Base-by-base conservation (phyloP, 92 coral and sea anemone species). In the Bergia sp. region DNA sequence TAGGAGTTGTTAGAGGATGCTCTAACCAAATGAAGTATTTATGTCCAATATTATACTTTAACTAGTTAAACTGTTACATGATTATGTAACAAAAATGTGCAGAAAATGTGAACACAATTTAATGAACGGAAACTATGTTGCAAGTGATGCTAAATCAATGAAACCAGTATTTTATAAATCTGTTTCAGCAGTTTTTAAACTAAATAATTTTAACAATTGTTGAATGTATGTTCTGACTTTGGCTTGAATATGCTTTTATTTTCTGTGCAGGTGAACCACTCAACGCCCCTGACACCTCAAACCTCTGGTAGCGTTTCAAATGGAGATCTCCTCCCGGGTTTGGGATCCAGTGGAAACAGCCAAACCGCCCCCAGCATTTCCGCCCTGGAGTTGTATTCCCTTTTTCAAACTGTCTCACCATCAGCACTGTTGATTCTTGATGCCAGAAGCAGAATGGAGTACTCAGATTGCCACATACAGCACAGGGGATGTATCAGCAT, bases 401-500 rank as follows among this genome's bases (percentile, higher is more conserved):
- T 96, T 55, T 90, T 91, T 23, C 91, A 89, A 65, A 80, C 80
- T 10, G 85, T 73, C 5, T 67, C 58, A 38, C 71, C 79, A n/a
- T 82, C 93, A 50, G 82, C 82, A 40, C 72, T 96, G 45, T 89
- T 96, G 86, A 90, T 96, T 86, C 87, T 96, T 61, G 99, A 96
- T 73, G 86, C 95, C 65, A 92, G 99, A 90, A 88, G 95, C 78
- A 89, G 88, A 74, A 79, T 88, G 41, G 93, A 92, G 82, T 96
- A 85, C 76, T 82, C 86, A 44, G 90, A 86, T 18, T 93, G 94
- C 45, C 96, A 82, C 37, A 96, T 96, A 80, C 86, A 85, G 21
- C 91, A 89, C 79, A 80, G 89, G 2, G 92, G 93, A 7, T 93
- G 98, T 85, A 95, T 96, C 53, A 96, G 89, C 81, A 92, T 96